A percentile compares a stretch with the other conserved stretches of the same genome.
These are phyloP conservation scores for Phyto melanocephala DNA, from an alignment of 2,888 invertebrate species.

Conservation along the genomic window DNA sequence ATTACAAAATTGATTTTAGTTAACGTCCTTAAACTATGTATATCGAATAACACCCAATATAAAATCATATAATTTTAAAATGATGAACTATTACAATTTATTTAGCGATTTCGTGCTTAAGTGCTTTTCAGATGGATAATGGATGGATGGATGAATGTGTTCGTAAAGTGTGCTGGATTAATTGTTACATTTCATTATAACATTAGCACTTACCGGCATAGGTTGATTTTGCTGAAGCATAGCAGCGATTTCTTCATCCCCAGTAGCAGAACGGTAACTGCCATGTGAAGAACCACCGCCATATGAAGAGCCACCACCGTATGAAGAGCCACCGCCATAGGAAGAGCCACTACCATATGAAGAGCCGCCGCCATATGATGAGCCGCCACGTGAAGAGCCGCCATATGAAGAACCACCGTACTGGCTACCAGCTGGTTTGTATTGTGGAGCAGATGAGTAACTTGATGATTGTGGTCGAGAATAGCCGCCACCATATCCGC, in stretches of 20 bases:
- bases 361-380: conserved; percentile 42
- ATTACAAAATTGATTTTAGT: no score
- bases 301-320: no score
- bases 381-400: no score
- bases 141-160: not conserved
- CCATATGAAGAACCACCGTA: conserved; percentile 34
- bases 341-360: no score
- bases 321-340: no score
- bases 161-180: not conserved
- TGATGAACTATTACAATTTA: not conserved
- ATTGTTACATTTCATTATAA: not conserved
- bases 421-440: not conserved
- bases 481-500: not conserved
- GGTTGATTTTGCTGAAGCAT: conserved; percentile 72
- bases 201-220: conserved; percentile 55
- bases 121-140: not conserved
- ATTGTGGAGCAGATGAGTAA: not conserved
- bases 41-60: no score
- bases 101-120: not conserved
- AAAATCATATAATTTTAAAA: not conserved
- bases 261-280: conserved; percentile 71
- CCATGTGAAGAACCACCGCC: conserved; percentile 57
- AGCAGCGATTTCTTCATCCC: conserved; percentile 70
- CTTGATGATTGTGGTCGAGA: not conserved
- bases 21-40: no score